These are phyloP conservation scores for Loxodonta africana DNA, from an alignment of 2,113 vertebrate genomes.

Conservation along the genomic window DNA sequence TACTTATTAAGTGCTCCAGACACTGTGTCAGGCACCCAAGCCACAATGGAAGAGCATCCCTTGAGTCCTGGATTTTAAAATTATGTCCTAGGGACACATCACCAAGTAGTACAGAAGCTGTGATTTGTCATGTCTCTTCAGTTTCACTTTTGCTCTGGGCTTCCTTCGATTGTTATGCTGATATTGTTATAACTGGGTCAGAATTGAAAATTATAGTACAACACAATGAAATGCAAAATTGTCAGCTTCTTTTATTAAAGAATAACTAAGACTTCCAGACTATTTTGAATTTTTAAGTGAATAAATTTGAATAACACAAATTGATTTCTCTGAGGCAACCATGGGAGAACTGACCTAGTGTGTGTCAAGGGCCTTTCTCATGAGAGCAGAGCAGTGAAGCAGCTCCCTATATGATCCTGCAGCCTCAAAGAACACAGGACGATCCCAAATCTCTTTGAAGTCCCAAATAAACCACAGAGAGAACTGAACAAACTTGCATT, in stretches of 20 bases:
- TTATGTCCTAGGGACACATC: background rate
- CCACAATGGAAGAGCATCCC: background rate
- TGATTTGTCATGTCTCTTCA: background rate
- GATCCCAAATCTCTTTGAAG: background rate
- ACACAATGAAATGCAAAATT: background rate
- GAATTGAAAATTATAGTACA: background rate
- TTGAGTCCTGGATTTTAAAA: background rate
- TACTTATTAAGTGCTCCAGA: background rate
- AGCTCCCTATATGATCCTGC: background rate
- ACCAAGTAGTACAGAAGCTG: background rate
- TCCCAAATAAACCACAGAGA: background rate
- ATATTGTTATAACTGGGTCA: background rate
- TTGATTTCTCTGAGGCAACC: background rate
- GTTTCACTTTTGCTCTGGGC: background rate
- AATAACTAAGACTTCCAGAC: background rate
- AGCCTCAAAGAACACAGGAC: background rate
- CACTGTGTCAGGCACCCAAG: background rate
- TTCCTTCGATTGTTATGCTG: background rate
- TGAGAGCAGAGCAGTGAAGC: background rate
- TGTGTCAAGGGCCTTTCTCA: background rate
- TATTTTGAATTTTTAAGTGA: background rate
- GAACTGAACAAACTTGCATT: background rate
- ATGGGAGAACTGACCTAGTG: background rate
- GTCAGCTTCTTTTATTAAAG: background rate
- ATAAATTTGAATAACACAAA: conserved; percentile 25